These are phyloP conservation scores for Barbus barbus DNA, from an alignment of 2,113 vertebrate species.

Conservation along the genomic window DNA sequence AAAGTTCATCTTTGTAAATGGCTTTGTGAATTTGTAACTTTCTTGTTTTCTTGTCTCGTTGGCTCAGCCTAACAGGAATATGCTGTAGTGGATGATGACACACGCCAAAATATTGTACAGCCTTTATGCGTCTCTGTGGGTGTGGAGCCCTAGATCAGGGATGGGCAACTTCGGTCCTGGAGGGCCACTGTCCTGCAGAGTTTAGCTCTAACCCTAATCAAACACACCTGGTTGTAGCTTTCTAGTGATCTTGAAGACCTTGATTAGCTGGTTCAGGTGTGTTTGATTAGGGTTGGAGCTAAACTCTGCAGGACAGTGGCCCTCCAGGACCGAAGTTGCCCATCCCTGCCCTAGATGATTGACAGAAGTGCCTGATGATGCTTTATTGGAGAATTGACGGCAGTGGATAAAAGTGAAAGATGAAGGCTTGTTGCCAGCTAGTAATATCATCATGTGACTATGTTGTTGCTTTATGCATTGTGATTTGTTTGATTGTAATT, in stretches of 20 bases:
- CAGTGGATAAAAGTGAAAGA: not conserved
- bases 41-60: not conserved
- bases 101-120: not conserved
- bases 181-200: no score
- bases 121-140: not conserved
- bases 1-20: no score
- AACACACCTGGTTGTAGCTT: no score
- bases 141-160: no score
- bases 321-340: no score
- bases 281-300: no score
- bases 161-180: no score
- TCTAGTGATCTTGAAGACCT: no score
- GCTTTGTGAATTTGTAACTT: not conserved
- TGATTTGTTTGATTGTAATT: not conserved
- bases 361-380: not conserved
- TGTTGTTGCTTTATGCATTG: not conserved
- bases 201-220: no score
- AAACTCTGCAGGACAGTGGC: no score
- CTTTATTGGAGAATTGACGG: not conserved
- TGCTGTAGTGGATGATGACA: not conserved
- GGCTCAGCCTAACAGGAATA: not conserved
- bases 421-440: not conserved
- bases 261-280: no score
- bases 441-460: not conserved
- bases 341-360: no score